Evolutionary conservation across 2,888 invertebrate species (phyloP), one percentile per base, ranked within the genome.

Genomic region (Apodemia zela): DNA sequence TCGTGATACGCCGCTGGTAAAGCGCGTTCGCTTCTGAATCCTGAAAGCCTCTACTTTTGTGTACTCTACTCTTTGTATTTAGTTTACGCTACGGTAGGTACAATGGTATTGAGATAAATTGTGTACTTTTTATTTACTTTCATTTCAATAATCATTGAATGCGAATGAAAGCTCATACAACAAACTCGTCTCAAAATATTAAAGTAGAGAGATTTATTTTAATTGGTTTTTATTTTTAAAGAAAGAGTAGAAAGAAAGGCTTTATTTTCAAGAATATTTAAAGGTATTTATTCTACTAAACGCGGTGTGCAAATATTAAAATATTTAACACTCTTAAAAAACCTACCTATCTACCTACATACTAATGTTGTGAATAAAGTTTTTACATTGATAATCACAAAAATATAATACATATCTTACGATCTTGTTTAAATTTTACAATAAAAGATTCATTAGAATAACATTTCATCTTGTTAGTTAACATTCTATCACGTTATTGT

Each of bases 1-100:
- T 85, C 78, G 77, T 70, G 70, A 64, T 69, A 68, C 75, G 75
- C 66, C 67, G 72, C 65, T 71, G 71, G 75, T 69, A 72, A 75
- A 78, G 79, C 79, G 78, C 75, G 72, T 78, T 73, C 77, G 78
- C 71, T 62, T 72, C 61, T 65, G 62, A 62, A 59, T 51, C 42
- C 49, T 51, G 54, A 61, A 61, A 61, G 51, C 61, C 51, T 51
- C 13, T 11, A 65, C 60, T 59, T 51, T 33, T 45, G 47, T 60
- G 25, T n/a, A 18, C 33, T 35, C 21, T 29, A 47, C n/a, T n/a
- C 60, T 61, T 38, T 35, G 51, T 21, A 21, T 45, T 25, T 54
- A 54, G 35, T 51, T 49, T 63, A 67, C 67, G 59, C 59, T 54
- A 60, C 66, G 67, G 68, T 70, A 61, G 60, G 68, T 69, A 25